Evolutionary conservation across 2,797 vertebrate genomes (phyloP), one percentile per base, ranked within the genome.

Genomic region (Catharus ustulatus): DNA sequence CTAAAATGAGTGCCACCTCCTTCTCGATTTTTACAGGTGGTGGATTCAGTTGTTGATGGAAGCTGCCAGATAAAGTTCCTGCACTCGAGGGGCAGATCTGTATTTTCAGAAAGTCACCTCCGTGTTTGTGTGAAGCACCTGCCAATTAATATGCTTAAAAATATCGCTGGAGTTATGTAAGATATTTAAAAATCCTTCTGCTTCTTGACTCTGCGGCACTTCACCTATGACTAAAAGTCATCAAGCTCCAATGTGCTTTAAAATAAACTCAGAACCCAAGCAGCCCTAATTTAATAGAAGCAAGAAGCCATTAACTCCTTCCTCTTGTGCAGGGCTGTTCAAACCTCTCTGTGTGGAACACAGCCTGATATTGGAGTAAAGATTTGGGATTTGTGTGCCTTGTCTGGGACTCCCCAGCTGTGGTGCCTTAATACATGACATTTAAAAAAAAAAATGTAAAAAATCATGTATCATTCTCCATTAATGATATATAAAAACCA

Each of bases 61-160:
- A 85, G 59, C 61, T 68, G 40, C 46, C 82, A 89, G 94, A 91
- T 84, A 76, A 93, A 75, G 51, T 21, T 11, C 16, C 57, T 49
- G 5, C 23, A 36, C 90, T 91, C 84, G 13, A 61, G 87, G 81
- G 90, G 46, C 89, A 94, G 74, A 84, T 63, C 45, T 81, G 61
- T 58, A 62, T 91, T 97, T 93, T 79, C 76, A 91, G 81, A 96
- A 96, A 96, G 88, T 97, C 94, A 93, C 67, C 92, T 95, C 94
- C 92, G 73, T 93, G 80, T 96, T 96, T 88, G 73, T 89, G 45
- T 94, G 85, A 93, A 92, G 92, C 89, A 92, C 94, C 90, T 96
- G 91, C 59, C 73, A 89, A 95, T 91, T 96, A 80, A 89, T 93
- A 96, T 78, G 87, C 88, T 96, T 97, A 90, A 95, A 97, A 97